These are phyloP conservation scores for Tinamus major DNA, from an alignment of 2,797 vertebrate genomes.

Conservation along the genomic window DNA sequence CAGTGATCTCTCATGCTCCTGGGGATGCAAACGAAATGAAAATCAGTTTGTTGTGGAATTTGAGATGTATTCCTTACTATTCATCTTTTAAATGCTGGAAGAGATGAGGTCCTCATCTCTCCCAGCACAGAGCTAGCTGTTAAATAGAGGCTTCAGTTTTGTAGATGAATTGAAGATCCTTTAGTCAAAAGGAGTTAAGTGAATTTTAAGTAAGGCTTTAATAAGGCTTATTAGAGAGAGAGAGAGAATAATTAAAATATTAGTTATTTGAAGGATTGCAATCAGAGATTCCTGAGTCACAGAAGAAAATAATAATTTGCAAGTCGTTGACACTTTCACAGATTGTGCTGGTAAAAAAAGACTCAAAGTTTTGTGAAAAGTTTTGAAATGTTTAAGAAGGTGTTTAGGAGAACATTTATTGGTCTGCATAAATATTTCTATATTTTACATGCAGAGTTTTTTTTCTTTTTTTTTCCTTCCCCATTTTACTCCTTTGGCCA, in stretches of 20 bases:
- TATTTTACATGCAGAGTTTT: background rate
- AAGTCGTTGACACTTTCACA: background rate
- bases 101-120: background rate
- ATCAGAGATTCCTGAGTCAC: background rate
- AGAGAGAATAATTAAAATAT: slow-evolving; percentile 23
- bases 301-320: background rate
- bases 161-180: background rate
- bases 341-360: background rate
- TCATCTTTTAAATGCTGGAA: background rate
- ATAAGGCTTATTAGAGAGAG: background rate
- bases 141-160: background rate
- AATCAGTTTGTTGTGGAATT: background rate
- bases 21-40: background rate
- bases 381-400: background rate
- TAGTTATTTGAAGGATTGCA: background rate
- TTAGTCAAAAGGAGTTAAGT: background rate
- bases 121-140: background rate
- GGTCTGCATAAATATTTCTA: background rate
- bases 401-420: background rate
- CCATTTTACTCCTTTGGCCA: background rate
- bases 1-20: background rate
- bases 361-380: background rate
- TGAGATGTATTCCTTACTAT: rapidly evolving
- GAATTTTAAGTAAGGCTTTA: background rate
- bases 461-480: background rate